Evolutionary conservation across 1,140 invertebrate genomes (phyloP).

Genomic region (Hycleus phaleratus): DNA sequence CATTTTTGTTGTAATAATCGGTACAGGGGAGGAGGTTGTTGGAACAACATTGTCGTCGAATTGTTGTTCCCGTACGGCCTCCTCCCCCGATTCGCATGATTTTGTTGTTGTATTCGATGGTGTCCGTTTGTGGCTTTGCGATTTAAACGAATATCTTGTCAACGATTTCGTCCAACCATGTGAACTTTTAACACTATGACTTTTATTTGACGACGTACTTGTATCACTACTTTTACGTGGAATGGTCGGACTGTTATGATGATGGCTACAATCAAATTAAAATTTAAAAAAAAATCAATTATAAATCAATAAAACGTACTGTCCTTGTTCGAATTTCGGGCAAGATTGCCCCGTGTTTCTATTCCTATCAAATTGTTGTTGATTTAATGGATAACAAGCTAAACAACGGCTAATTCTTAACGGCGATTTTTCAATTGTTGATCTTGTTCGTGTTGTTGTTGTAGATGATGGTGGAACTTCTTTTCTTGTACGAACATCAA

Average conservation of each 20-base stretch:
- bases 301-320: slow-evolving; percentile 24
- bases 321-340: slow-evolving; percentile 38
- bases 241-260: slow-evolving; percentile 31
- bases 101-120: slow-evolving; percentile 26
- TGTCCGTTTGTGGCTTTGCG: slow-evolving; percentile 23
- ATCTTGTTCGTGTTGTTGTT: neutral
- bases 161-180: slow-evolving; percentile 29
- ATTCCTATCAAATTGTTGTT: slow-evolving; percentile 14
- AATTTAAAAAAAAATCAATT: slow-evolving; percentile 4
- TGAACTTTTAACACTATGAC: slow-evolving; percentile 20
- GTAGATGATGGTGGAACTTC: neutral
- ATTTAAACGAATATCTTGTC: slow-evolving; percentile 15
- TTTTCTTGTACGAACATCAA: neutral
- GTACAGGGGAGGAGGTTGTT: slow-evolving; percentile 32
- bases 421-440: slow-evolving; percentile 4
- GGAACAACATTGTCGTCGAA: slow-evolving; percentile 12
- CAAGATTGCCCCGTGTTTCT: slow-evolving; percentile 40
- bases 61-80: slow-evolving; percentile 27
- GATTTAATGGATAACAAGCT: slow-evolving; percentile 26
- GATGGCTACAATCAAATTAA: neutral
- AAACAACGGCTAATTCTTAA: slow-evolving; percentile 29
- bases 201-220: slow-evolving; percentile 24
- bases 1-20: neutral
- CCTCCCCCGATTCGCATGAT: slow-evolving; percentile 38
- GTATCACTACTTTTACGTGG: slow-evolving; percentile 31